phyloP scores from a whole-genome alignment of 2,888 invertebrate species.

The Drosophila buzzatii region DNA sequence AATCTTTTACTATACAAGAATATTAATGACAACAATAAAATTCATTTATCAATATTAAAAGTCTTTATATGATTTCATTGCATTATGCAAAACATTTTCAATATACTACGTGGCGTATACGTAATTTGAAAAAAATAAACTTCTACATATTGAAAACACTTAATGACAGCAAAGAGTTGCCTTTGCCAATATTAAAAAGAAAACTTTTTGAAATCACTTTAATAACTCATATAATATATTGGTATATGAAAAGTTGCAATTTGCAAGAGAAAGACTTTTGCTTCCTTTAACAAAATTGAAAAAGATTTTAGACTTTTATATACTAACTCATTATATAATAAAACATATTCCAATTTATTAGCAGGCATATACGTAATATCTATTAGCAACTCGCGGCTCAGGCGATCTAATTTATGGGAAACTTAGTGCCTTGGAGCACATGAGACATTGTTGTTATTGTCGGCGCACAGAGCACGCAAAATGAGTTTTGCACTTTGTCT shows the following conservation, averaged over 20 bases:
- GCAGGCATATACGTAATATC: constrained; percentile 44
- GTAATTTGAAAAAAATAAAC: neutral
- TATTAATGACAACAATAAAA: no score
- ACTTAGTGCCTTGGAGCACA: constrained; percentile 41
- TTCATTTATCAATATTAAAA: no score
- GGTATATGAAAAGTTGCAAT: no score
- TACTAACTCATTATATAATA: neutral
- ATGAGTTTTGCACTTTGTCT: constrained; percentile 44
- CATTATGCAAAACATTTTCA: no score
- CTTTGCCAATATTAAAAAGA: no score
- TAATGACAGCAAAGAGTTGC: neutral
- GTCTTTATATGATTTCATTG: no score
- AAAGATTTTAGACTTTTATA: neutral
- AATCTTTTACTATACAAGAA: no score
- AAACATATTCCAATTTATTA: neutral
- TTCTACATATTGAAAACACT: neutral
- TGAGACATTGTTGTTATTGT: constrained; percentile 49
- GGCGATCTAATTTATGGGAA: constrained; percentile 36
- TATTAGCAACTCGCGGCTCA: constrained; percentile 17
- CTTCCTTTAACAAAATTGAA: neutral
- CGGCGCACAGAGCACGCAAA: constrained; percentile 5
- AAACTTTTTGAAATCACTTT: no score
- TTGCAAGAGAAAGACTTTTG: no score
- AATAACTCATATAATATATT: no score
- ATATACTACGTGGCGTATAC: constrained; percentile 13